Conservation (phyloP, 92 coral and sea anemone species). For the Porites divaricata region DNA sequence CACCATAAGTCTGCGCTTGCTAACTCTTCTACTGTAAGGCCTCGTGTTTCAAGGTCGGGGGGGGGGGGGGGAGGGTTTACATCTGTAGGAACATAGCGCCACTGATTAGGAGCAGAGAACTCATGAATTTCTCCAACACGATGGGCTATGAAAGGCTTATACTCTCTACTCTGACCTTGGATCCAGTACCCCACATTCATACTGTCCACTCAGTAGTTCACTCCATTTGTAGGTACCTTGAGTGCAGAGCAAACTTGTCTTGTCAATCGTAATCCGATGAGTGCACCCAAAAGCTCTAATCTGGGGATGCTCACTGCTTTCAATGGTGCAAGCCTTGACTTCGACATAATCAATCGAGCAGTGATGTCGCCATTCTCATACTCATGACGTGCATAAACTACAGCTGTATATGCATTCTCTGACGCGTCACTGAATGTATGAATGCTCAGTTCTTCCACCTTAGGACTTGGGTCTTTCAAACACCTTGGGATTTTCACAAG, state of each 20-base stretch:
- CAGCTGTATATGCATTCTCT: conserved; percentile 67
- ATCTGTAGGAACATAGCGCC: conserved; percentile 67
- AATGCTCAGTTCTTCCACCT: conserved; percentile 9
- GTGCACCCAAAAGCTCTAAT: conserved; percentile 51
- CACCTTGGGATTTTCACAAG: not conserved
- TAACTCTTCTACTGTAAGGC: conserved; percentile 44
- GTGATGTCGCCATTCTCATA: conserved; percentile 30
- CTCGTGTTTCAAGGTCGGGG: conserved; percentile 62
- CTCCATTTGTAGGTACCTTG: conserved; percentile 19
- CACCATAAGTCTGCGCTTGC: conserved; percentile 56
- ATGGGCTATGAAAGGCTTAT: conserved; percentile 43
- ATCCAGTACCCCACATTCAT: conserved; percentile 39
- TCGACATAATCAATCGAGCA: conserved; percentile 53
- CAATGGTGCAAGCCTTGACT: conserved; percentile 72
- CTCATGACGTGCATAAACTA: conserved; percentile 36
- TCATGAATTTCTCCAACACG: conserved; percentile 58
- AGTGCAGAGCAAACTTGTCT: conserved; percentile 52
- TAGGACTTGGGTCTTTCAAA: conserved; percentile 9
- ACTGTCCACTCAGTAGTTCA: conserved; percentile 61
- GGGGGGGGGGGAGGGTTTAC: too few species aligned
- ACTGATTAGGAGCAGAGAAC: conserved; percentile 61
- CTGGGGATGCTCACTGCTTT: conserved; percentile 60
- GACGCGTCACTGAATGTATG: conserved; percentile 65
- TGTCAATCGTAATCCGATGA: conserved; percentile 36
- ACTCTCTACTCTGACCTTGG: conserved; percentile 39